These are phyloP conservation scores for Blera fallax DNA, from an alignment of 2,888 invertebrate genomes.

Conservation along the genomic window DNA sequence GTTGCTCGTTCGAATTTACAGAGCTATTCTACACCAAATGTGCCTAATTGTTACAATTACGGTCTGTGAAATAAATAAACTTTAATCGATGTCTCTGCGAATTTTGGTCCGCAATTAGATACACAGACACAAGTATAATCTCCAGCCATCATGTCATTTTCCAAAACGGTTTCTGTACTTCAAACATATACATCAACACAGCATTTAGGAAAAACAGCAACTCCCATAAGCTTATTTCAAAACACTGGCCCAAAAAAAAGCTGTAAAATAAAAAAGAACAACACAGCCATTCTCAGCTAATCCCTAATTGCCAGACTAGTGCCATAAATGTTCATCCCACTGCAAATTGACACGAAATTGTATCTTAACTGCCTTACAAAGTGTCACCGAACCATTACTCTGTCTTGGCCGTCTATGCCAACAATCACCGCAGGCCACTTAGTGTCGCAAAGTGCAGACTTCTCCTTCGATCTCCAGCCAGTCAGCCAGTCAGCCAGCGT, in stretches of 20 bases:
- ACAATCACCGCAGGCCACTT: conserved; percentile 54
- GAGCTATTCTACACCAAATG: no score
- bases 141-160: neutral
- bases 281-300: conserved; percentile 54
- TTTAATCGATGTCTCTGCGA: no score
- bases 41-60: no score
- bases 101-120: neutral
- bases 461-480: conserved; percentile 5
- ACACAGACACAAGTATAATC: neutral
- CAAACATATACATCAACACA: neutral
- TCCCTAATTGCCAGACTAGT: conserved; percentile 65
- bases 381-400: conserved; percentile 65
- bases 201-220: neutral
- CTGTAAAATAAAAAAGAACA: conserved; percentile 21
- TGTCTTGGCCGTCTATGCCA: conserved; percentile 44
- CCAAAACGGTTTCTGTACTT: neutral
- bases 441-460: conserved; percentile 47
- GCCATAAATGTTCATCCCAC: conserved; percentile 70
- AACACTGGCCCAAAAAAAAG: conserved; percentile 25
- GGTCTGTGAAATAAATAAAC: no score
- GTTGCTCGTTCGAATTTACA: no score
- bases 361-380: conserved; percentile 64
- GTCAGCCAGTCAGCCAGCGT: neutral
- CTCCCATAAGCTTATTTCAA: neutral
- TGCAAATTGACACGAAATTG: conserved; percentile 70